phyloP scores from a whole-genome alignment of 1,140 invertebrate genomes.

The Oryzaephilus surinamensis region DNA sequence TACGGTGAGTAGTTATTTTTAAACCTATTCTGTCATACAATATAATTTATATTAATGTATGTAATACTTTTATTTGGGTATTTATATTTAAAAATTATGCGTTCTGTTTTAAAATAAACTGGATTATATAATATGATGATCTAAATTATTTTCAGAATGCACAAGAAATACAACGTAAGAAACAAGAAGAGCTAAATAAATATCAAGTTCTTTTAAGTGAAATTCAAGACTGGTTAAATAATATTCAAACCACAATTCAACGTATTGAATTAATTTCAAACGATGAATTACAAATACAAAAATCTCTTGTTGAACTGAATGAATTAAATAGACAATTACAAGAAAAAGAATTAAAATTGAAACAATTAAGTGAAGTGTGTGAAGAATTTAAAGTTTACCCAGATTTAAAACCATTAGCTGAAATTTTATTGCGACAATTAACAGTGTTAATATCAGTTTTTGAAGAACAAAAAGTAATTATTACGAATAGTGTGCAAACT shows the following conservation, averaged over 20 bases:
- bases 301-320: constrained; percentile 39
- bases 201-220: constrained; percentile 52
- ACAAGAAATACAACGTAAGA: constrained; percentile 41
- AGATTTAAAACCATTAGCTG: constrained; percentile 39
- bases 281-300: constrained; percentile 37
- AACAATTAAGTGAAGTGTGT: constrained; percentile 45
- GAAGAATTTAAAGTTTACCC: constrained; percentile 39
- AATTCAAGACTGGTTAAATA: constrained; percentile 50
- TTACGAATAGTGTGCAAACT: constrained; percentile 44
- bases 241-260: constrained; percentile 27
- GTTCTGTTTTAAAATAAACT: neutral
- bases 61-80: constrained; percentile 1
- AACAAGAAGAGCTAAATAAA: constrained; percentile 44
- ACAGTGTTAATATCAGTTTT: constrained; percentile 43
- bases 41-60: neutral
- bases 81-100: constrained; percentile 1
- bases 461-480: constrained; percentile 43
- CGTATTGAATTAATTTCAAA: constrained; percentile 15
- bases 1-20: constrained; percentile 37
- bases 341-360: constrained; percentile 44
- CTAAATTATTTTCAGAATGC: constrained; percentile 37
- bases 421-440: constrained; percentile 46
- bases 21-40: neutral
- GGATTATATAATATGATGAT: neutral
- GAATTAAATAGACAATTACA: constrained; percentile 45